Conservation (phyloP, 2,113 vertebrate species). For the Oncorhynchus clarkii region DNA sequence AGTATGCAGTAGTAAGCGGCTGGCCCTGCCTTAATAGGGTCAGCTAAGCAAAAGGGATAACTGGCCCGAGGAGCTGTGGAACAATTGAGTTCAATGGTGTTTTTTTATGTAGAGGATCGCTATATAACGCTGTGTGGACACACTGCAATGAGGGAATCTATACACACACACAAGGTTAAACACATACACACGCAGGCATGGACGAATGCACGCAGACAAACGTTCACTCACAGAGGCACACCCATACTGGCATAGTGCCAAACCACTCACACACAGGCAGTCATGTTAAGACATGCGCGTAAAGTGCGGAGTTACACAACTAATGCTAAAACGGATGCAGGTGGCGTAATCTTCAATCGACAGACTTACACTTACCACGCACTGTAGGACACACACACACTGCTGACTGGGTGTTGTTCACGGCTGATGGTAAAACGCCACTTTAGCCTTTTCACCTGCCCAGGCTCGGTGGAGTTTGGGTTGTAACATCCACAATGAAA, state of each 20-base stretch:
- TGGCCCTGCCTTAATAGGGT: conserved; percentile 1
- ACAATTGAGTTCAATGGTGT: not conserved
- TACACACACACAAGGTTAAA: not conserved
- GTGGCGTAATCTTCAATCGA: not conserved
- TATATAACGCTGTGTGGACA: no score
- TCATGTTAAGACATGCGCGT: not conserved
- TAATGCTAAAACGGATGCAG: not conserved
- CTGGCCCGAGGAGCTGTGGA: not conserved
- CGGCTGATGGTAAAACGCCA: conserved; percentile 5
- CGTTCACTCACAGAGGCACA: not conserved
- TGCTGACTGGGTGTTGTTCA: not conserved
- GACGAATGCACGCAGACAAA: not conserved
- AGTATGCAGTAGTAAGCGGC: not conserved
- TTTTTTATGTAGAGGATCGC: not conserved
- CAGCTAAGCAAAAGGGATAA: conserved; percentile 5
- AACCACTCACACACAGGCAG: not conserved
- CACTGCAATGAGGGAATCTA: not conserved
- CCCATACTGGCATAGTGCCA: not conserved
- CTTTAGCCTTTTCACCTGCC: not conserved
- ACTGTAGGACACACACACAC: not conserved
- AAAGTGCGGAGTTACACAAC: not conserved
- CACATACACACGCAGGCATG: not conserved
- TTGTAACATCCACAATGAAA: not conserved
- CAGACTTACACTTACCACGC: not conserved
- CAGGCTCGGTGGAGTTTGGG: no score